Evolutionary conservation across 2,797 vertebrate genomes (phyloP).

Genomic region (Halcyon smyrnensis): DNA sequence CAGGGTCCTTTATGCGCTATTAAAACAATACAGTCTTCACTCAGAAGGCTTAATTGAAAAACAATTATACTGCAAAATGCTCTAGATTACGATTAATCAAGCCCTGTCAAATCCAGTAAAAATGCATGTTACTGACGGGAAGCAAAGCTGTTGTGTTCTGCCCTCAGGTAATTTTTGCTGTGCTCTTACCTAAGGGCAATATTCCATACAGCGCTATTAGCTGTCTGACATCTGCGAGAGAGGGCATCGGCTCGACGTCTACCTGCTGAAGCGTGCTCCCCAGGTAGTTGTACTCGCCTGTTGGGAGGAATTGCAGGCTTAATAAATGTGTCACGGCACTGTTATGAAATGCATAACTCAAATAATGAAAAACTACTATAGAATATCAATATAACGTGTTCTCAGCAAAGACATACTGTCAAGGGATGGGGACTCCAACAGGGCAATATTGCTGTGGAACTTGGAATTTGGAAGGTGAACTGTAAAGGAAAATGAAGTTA

Average conservation of each 20-base stretch:
- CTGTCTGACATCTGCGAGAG: slow-evolving; percentile 84
- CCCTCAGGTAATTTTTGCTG: background rate
- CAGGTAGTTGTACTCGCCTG: slow-evolving; percentile 85
- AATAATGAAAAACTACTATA: background rate
- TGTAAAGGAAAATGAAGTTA: background rate
- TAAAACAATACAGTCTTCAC: background rate
- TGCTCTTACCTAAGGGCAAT: slow-evolving; percentile 85
- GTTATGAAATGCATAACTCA: background rate
- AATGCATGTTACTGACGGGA: background rate
- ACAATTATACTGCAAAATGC: background rate
- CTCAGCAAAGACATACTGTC: fast-evolving
- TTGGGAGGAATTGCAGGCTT: background rate
- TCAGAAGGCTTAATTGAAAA: slow-evolving; percentile 4
- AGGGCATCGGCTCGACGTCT: slow-evolving; percentile 83
- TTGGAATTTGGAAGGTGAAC: background rate
- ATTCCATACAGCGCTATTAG: slow-evolving; percentile 85
- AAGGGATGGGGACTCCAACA: background rate
- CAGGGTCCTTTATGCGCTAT: background rate
- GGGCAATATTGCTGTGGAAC: background rate
- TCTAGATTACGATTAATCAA: slow-evolving; percentile 1
- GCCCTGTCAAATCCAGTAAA: background rate
- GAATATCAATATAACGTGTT: fast-evolving
- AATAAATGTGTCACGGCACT: background rate
- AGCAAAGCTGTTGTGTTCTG: background rate
- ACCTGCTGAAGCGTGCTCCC: slow-evolving; percentile 76